A percentile compares a stretch with the other conserved stretches of the same genome.
These are phyloP conservation scores for Hydractinia symbiolongicarpus DNA, from an alignment of 30 jellyfish, hydroid and myxozoan genomes.

Conservation along the genomic window DNA sequence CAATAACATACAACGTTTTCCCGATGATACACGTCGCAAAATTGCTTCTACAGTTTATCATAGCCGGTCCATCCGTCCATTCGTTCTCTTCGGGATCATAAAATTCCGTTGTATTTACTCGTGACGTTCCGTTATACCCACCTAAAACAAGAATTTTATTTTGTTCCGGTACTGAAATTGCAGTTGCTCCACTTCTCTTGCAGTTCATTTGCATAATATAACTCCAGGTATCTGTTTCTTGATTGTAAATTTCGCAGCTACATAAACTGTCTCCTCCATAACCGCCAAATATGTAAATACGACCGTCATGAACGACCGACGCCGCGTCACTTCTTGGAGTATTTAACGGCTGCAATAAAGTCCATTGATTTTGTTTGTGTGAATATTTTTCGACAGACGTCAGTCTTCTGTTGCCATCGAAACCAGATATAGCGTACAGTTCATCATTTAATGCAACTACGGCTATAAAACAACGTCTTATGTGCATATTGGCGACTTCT, in stretches of 20 bases:
- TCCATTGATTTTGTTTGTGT: slow-evolving; percentile 56
- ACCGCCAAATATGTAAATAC: slow-evolving; percentile 72
- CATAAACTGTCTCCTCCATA: slow-evolving; percentile 52
- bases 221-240: slow-evolving; percentile 43
- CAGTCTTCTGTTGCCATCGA: slow-evolving; percentile 60
- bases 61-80: slow-evolving; percentile 71
- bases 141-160: slow-evolving; percentile 66
- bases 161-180: slow-evolving; percentile 51
- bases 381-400: slow-evolving; percentile 57
- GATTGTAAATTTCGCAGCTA: slow-evolving; percentile 65
- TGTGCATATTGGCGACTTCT: slow-evolving; percentile 59
- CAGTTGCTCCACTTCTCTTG: slow-evolving; percentile 84
- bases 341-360: slow-evolving; percentile 39
- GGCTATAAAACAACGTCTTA: slow-evolving; percentile 57
- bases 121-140: slow-evolving; percentile 68
- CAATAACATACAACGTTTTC: slow-evolving; percentile 50
- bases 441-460: slow-evolving; percentile 37
- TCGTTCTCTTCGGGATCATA: slow-evolving; percentile 40
- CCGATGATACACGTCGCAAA: slow-evolving; percentile 65
- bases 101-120: slow-evolving; percentile 56
- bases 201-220: slow-evolving; percentile 47
- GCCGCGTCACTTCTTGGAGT: slow-evolving; percentile 79
- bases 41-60: slow-evolving; percentile 67
- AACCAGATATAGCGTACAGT: slow-evolving; percentile 73
- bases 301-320: slow-evolving; percentile 47